phyloP scores from a whole-genome alignment of 2,797 vertebrate species.

The Apogon talboti region DNA sequence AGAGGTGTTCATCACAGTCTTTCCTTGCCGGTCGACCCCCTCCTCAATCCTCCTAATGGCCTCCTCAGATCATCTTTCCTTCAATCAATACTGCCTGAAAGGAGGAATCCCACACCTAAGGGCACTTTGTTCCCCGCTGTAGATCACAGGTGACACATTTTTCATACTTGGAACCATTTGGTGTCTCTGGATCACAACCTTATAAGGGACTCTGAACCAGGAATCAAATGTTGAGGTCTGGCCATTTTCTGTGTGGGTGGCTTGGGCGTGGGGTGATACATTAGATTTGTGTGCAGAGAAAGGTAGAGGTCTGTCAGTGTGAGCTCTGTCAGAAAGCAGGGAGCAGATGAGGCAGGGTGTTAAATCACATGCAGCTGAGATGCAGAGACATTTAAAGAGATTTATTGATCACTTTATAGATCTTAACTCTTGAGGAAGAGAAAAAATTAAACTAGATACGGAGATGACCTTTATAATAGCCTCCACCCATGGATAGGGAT shows the following conservation, averaged over 20 bases:
- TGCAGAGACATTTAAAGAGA: constrained; percentile 81
- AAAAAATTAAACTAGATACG: constrained; percentile 79
- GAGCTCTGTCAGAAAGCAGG: constrained; percentile 36
- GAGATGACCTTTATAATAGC: constrained; percentile 81
- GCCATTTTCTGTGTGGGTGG: constrained; percentile 31
- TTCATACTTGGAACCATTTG: constrained; percentile 41
- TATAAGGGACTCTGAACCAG: constrained; percentile 57
- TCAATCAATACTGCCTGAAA: constrained; percentile 77
- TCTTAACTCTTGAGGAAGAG: constrained; percentile 81
- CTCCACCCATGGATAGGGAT: constrained; percentile 51
- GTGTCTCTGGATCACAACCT: constrained; percentile 62
- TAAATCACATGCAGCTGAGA: constrained; percentile 78
- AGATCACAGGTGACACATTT: constrained; percentile 72
- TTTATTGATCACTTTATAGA: constrained; percentile 86
- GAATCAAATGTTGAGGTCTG: constrained; percentile 55
- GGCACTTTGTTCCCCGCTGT: constrained; percentile 67
- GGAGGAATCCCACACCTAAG: constrained; percentile 72
- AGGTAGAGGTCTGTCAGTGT: constrained; percentile 47
- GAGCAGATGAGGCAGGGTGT: constrained; percentile 54
- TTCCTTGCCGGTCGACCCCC: constrained; percentile 31
- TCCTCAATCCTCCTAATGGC: constrained; percentile 69
- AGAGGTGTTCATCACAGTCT: constrained; percentile 68
- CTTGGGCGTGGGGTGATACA: constrained; percentile 5
- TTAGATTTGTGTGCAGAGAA: constrained; percentile 42
- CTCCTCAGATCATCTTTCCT: constrained; percentile 74